Percentiles rank a stretch among this genome's conserved stretches.
phyloP scores from a whole-genome alignment of 2,888 invertebrate genomes.

The Eupithecia centaureata region DNA sequence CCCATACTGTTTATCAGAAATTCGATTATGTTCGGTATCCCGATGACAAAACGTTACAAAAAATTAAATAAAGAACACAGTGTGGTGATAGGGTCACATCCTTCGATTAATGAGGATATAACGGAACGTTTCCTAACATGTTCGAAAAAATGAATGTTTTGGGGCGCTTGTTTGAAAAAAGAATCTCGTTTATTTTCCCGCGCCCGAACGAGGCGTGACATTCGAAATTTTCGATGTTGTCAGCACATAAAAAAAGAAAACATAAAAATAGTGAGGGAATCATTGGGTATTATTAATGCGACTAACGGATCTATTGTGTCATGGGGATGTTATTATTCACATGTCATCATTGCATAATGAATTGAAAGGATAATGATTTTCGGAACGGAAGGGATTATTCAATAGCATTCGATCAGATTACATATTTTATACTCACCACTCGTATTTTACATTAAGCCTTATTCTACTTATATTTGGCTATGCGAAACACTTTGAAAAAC shows the following conservation, averaged over 20 bases:
- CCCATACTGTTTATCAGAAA: constrained; percentile 79
- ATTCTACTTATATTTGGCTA: no score
- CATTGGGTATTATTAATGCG: constrained; percentile 77
- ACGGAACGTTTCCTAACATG: constrained; percentile 68
- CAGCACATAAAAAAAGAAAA: constrained; percentile 70
- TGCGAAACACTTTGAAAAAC: no score
- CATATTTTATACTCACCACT: not conserved
- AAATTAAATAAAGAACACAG: constrained; percentile 50
- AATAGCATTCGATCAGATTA: constrained; percentile 4
- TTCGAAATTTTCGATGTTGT: constrained; percentile 74
- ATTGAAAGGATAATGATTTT: constrained; percentile 32
- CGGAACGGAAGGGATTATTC: constrained; percentile 29
- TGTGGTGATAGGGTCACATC: constrained; percentile 59
- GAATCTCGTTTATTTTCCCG: constrained; percentile 76
- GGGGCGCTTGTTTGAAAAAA: constrained; percentile 66
- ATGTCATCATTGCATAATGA: constrained; percentile 51
- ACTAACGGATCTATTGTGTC: constrained; percentile 77
- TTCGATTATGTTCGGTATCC: constrained; percentile 75
- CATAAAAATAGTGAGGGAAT: constrained; percentile 64
- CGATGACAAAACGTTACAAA: constrained; percentile 67
- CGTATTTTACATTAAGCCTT: not conserved
- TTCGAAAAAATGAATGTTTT: constrained; percentile 71
- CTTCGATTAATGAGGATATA: constrained; percentile 69
- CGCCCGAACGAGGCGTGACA: constrained; percentile 82
- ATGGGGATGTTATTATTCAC: constrained; percentile 64